Evolutionary conservation across 2,797 vertebrate species (phyloP), one percentile per base, ranked within the genome.

Genomic region (Neosilurus mollespiculum): DNA sequence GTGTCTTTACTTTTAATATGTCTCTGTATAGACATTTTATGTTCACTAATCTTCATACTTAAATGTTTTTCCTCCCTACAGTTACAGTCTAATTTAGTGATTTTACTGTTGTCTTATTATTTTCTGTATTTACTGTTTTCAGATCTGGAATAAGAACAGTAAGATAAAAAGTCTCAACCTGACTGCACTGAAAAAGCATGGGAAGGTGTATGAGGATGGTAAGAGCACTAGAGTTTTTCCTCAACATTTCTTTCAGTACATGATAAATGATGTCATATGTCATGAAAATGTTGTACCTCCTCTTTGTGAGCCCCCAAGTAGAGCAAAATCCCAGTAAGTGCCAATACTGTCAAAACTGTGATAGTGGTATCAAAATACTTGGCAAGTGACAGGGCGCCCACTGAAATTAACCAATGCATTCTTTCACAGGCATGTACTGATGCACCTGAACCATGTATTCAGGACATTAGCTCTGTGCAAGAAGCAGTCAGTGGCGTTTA

Each of bases 91-190:
- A 14, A n/a, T 53, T 49, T 26, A 61, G 11, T 6, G 56, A 14
- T 84, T 26, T 6, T 24, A 43, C 0, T 83, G 37, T 72, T 30
- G 30, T 75, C 8, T 26, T 7, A 58, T 22, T 16, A 51, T 26
- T 80, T 65, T 56, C 15, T 72, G 14, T 12, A 64, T 14, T n/a
- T 14, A 30, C 49, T 82, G 5, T 24, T 61, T 65, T 49, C 88
- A 99, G 98, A 92, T 99, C 82, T 99, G 98, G 98, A 95, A 94
- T 91, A 97, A 97, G 93, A 99, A 97, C 92, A 92, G 94, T 56
- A 99, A 99, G 87, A 93, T 96, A 90, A 99, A 97, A 90, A 98
- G 96, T 91, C 95, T 99, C 1, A 95, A 97, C 87, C 91, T 99
- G 86, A 96, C 96, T 0, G 95, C 93, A 0, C 92, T 99, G 89